Base-by-base conservation (phyloP, 2,113 vertebrate species). In the Pluvianellus socialis region DNA sequence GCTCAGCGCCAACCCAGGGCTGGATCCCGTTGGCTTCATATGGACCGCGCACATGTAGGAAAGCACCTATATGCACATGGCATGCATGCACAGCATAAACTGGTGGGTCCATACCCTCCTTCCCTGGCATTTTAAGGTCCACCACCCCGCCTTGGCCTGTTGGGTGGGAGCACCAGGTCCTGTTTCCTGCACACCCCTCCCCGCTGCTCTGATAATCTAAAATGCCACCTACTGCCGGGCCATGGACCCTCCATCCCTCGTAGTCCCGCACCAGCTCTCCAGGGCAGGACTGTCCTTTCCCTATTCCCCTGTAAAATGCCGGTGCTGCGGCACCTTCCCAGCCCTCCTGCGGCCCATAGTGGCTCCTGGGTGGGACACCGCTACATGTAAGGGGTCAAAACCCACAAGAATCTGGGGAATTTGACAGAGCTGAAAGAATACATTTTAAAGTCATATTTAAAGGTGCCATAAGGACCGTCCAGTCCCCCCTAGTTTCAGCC, bases 171-270 rank as follows among this genome's bases (percentile, higher is more conserved):
- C 56, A 52, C 16, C 10, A 18, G 49, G 33, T 32, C 49, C 40
- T 8, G 2, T 6, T 58, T 53, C 40, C 58, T 12, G 8, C 2
- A 0, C 8, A 7, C 10, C 22, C 26, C 13, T 53, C 42, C 15
- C 27, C 1, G 0, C n/a, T 49, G 44, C 21, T 20, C 24, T 2
- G 0, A 24, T 35, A 72, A 74, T 17, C 27, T 7, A 1, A 32
- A 55, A 14, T 2, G 13, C 17, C 33, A 33, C 13, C 26, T 1
- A 65, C 49, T 2, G 5, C 33, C 49, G 33, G 17, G 27, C 59
- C 8, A 0, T 7, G 4, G 40, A 27, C 17, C 22, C 17, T 65
- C 59, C 5, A 1, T 45, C 38, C 32, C 16, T 45, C 3, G 0
- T 23, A 23, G 12, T 52, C 30, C 70, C n/a, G 27, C 33, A 22